Conservation (phyloP, 2,888 invertebrate species). For the Drosophila pegasa region DNA sequence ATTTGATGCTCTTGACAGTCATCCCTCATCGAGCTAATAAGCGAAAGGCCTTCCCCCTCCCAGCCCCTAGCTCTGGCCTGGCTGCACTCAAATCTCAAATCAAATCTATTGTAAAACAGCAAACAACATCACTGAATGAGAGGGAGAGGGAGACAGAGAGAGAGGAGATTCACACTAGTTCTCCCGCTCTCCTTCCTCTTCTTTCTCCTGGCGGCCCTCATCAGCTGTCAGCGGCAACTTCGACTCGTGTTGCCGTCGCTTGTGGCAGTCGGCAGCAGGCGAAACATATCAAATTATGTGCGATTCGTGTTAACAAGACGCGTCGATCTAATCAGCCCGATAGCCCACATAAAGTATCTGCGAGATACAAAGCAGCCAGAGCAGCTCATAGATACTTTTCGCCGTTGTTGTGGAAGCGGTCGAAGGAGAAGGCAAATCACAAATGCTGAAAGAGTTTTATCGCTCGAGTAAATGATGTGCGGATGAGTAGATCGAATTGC, state of each 20-base stretch:
- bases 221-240: conserved; percentile 12
- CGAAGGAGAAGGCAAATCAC: neutral
- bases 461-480: neutral
- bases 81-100: conserved; percentile 60
- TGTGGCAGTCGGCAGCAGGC: conserved; percentile 36
- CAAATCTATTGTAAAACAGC: conserved; percentile 57
- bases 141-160: neutral
- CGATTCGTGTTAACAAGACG: conserved; percentile 71
- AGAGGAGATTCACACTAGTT: neutral
- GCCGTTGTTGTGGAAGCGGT: neutral
- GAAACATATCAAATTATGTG: conserved; percentile 59
- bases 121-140: conserved; percentile 11
- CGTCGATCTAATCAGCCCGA: conserved; percentile 34
- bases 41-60: neutral
- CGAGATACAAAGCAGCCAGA: neutral
- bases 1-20: conserved; percentile 47
- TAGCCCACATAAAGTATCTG: conserved; percentile 41
- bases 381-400: conserved; percentile 4
- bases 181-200: conserved; percentile 29
- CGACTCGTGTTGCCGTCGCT: conserved; percentile 13
- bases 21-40: conserved; percentile 57
- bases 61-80: conserved; percentile 3
- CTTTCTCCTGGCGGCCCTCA: conserved; percentile 9
- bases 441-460: neutral
- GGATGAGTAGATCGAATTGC: neutral